Conservation (phyloP, 2,888 invertebrate genomes). For the Onchidella celtica region DNA sequence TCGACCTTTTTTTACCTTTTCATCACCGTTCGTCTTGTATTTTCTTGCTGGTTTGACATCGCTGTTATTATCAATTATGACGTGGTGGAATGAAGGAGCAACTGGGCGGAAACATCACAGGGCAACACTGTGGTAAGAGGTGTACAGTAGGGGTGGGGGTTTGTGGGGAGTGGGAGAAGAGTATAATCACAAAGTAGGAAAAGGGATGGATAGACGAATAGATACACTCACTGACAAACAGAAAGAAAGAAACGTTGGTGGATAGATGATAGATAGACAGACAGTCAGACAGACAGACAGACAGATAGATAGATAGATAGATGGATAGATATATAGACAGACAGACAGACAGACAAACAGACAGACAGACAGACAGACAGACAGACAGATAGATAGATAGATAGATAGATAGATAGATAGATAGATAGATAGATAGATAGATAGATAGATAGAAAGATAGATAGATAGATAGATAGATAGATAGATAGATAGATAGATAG, state of each 20-base stretch:
- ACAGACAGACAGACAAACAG: too few species aligned
- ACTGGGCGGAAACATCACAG: background rate
- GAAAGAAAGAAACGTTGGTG: background rate
- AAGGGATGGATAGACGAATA: background rate
- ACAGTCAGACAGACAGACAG: too few species aligned
- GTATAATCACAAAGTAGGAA: background rate
- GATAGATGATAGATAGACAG: too few species aligned
- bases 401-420: background rate
- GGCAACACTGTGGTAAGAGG: background rate
- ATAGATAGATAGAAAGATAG: background rate
- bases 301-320: too few species aligned
- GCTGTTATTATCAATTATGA: background rate
- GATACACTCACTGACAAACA: background rate
- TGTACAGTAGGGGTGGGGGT: background rate
- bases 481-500: background rate
- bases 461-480: background rate
- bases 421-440: background rate
- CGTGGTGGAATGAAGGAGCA: background rate
- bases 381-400: too few species aligned
- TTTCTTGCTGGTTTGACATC: background rate
- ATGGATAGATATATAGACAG: too few species aligned
- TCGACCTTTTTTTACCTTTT: background rate
- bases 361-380: too few species aligned
- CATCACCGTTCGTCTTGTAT: background rate
- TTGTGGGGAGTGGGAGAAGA: background rate